Conservation (phyloP, 2,888 invertebrate species). For the Panopea generosa region DNA sequence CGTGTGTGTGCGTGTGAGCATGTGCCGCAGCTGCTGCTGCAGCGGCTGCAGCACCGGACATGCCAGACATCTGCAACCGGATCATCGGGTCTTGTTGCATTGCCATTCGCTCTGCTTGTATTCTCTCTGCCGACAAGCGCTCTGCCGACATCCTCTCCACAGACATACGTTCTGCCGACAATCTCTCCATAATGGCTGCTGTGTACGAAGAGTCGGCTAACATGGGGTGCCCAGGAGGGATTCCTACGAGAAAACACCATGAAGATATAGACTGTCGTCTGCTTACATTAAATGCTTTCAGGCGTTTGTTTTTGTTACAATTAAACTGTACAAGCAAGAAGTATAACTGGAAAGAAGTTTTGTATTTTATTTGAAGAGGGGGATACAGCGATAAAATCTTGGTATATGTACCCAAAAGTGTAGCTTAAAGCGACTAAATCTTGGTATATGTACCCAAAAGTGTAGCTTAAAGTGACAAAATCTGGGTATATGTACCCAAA, state of each 20-base stretch:
- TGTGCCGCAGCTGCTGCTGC: conserved; percentile 66
- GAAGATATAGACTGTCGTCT: conserved; percentile 33
- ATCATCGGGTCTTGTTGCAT: conserved; percentile 94
- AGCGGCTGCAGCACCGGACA: conserved; percentile 82
- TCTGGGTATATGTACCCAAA: no score
- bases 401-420: no score
- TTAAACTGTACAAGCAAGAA: no score
- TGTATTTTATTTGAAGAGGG: no score
- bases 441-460: no score
- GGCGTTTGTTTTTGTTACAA: no score
- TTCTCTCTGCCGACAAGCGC: conserved; percentile 85
- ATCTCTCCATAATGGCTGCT: conserved; percentile 68
- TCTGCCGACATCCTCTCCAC: conserved; percentile 87
- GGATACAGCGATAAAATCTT: no score
- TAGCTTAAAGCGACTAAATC: no score
- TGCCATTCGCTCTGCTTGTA: conserved; percentile 85
- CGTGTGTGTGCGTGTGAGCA: conserved; percentile 95
- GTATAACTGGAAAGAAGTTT: no score
- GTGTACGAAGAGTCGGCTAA: conserved; percentile 59
- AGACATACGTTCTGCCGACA: conserved; percentile 88
- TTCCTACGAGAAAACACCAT: conserved; percentile 69
- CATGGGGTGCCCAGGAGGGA: conserved; percentile 64
- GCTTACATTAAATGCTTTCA: no score
- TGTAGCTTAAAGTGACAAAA: no score
- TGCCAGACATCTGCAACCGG: conserved; percentile 96